Percentiles rank a stretch among this genome's conserved stretches.
Evolutionary conservation across 1,140 invertebrate genomes (phyloP).

Genomic region (Homarus americanus): DNA sequence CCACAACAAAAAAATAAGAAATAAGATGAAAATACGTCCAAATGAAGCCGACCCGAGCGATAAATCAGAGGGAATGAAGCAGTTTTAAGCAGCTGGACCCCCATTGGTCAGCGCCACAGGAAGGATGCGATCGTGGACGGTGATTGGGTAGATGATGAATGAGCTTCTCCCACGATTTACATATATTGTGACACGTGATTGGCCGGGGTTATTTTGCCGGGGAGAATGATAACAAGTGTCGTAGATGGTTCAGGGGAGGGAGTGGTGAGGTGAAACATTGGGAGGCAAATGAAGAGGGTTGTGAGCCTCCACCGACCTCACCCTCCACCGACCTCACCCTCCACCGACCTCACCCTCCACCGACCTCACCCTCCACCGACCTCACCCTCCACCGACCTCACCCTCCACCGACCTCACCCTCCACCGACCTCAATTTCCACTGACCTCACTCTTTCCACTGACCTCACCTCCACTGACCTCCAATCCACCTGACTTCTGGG

Average conservation of each 20-base stretch:
- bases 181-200: slow-evolving; percentile 60
- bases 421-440: too few species aligned
- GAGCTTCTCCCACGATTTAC: slow-evolving; percentile 52
- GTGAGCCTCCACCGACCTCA: background rate
- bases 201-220: slow-evolving; percentile 32
- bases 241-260: background rate
- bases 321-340: too few species aligned
- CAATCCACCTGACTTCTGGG: too few species aligned
- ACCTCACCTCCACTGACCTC: too few species aligned
- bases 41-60: slow-evolving; percentile 24
- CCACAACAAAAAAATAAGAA: too few species aligned
- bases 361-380: too few species aligned
- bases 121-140: slow-evolving; percentile 45
- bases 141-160: slow-evolving; percentile 63
- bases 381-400: too few species aligned
- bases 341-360: too few species aligned
- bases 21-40: slow-evolving; percentile 10
- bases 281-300: background rate
- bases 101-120: slow-evolving; percentile 34
- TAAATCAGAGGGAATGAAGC: slow-evolving; percentile 66
- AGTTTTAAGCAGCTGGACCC: slow-evolving; percentile 42
- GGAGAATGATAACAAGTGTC: slow-evolving; percentile 15
- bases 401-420: too few species aligned
- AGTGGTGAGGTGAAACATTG: background rate
- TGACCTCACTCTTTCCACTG: too few species aligned